These are phyloP conservation scores for Mallotus villosus DNA, from an alignment of 2,797 vertebrate genomes.

Conservation along the genomic window DNA sequence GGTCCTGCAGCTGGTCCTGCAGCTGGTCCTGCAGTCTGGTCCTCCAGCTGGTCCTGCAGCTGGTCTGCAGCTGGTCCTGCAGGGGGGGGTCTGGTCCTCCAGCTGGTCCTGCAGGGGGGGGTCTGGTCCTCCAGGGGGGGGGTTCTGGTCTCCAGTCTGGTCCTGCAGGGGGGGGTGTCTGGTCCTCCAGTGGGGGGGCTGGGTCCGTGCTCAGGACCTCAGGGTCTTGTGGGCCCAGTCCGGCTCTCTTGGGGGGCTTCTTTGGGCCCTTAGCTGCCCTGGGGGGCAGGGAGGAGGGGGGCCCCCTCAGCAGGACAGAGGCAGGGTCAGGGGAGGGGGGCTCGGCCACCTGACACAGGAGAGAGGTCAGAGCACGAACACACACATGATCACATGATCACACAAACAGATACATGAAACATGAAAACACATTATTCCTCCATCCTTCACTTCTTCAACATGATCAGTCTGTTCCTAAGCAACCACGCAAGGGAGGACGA, in stretches of 20 bases:
- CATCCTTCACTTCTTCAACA: too few relatives aligned
- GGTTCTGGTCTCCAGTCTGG: too few relatives aligned
- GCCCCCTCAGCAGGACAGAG: slow-evolving; percentile 5
- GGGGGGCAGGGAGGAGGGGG: not conserved
- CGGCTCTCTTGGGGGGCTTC: not conserved
- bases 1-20: too few relatives aligned
- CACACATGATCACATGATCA: too few relatives aligned
- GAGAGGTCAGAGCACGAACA: not conserved
- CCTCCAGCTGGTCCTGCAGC: not conserved
- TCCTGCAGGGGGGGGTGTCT: not conserved
- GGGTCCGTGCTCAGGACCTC: not conserved
- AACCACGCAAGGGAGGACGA: too few relatives aligned
- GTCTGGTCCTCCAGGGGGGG: too few relatives aligned
- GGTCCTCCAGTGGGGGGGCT: not conserved
- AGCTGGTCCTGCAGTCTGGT: too few relatives aligned
- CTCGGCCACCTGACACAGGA: slow-evolving; percentile 34
- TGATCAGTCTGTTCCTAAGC: too few relatives aligned
- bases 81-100: not conserved
- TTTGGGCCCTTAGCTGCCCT: too few relatives aligned
- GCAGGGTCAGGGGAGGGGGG: not conserved
- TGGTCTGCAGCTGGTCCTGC: too few relatives aligned
- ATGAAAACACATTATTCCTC: too few relatives aligned
- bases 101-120: not conserved
- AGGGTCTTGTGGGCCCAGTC: too few relatives aligned
- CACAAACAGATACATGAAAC: not conserved